Percentiles rank a stretch among this genome's conserved stretches.
phyloP scores from a whole-genome alignment of 1,140 invertebrate genomes.

The Zaprionus kolodkinae region DNA sequence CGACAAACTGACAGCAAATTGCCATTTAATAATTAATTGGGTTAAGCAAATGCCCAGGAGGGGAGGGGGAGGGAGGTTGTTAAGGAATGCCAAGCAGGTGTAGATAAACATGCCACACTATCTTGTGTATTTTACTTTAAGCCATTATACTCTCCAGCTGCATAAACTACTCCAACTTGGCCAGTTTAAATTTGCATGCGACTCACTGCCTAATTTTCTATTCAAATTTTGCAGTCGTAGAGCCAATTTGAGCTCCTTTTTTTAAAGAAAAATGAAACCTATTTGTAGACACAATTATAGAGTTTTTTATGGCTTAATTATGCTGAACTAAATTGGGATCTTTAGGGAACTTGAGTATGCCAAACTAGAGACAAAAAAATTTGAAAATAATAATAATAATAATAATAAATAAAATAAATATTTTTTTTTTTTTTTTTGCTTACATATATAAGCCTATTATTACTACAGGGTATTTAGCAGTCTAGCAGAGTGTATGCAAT shows the following conservation, averaged over 20 bases:
- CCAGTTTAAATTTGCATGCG: neutral
- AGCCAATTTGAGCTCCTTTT: neutral
- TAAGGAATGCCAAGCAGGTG: neutral
- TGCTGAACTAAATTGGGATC: neutral
- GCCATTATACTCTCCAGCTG: neutral
- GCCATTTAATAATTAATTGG: conserved; percentile 51
- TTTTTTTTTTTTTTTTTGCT: too few relatives aligned
- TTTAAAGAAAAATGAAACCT: neutral
- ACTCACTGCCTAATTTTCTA: neutral
- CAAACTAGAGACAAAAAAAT: too few relatives aligned
- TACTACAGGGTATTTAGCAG: neutral
- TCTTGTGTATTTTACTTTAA: neutral
- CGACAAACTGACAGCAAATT: conserved; percentile 35
- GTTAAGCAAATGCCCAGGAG: conserved; percentile 54
- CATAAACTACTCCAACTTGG: neutral
- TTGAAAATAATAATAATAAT: too few relatives aligned
- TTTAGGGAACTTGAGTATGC: neutral
- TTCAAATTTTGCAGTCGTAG: neutral
- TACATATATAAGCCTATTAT: too few relatives aligned
- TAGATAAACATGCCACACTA: neutral
- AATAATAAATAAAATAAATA: too few relatives aligned
- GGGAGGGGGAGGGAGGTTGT: rapidly evolving
- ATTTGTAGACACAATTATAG: neutral
- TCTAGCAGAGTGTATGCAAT: neutral
- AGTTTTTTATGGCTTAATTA: neutral